Evolutionary conservation across 2,888 invertebrate genomes (phyloP).

Genomic region (Tetropium fuscum): DNA sequence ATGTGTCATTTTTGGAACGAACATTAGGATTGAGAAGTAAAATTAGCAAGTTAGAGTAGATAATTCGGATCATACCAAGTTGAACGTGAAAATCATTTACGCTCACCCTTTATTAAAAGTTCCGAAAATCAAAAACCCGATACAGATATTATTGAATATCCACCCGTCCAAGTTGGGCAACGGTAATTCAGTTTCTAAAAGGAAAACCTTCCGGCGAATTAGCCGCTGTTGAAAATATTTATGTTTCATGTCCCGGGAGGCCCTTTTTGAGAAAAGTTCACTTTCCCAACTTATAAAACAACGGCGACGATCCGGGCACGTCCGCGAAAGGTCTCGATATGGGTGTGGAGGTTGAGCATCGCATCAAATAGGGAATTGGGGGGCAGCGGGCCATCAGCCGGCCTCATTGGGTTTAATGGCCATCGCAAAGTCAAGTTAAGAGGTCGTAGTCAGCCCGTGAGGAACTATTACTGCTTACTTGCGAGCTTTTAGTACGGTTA

Average conservation of each 20-base stretch:
- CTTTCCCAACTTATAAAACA: constrained; percentile 59
- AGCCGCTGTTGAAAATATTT: constrained; percentile 9
- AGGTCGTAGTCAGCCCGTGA: constrained; percentile 58
- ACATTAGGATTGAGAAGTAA: too few relatives aligned
- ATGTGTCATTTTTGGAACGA: too few relatives aligned
- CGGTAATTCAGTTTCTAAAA: background rate
- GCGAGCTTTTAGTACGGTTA: constrained; percentile 7
- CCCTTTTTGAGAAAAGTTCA: constrained; percentile 54
- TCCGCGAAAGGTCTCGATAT: constrained; percentile 45
- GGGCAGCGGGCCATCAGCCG: constrained; percentile 42
- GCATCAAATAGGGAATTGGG: constrained; percentile 28
- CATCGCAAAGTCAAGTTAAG: constrained; percentile 59
- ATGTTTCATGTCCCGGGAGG: constrained; percentile 17
- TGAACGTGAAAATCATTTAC: too few relatives aligned
- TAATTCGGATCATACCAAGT: too few relatives aligned
- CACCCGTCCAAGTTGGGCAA: background rate
- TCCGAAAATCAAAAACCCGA: too few relatives aligned
- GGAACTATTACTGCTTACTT: constrained; percentile 52
- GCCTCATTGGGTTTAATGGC: constrained; percentile 60
- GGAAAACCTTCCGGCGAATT: background rate
- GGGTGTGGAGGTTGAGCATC: constrained; percentile 12
- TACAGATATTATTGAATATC: too few relatives aligned
- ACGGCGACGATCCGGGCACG: constrained; percentile 58
- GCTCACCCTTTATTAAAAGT: too few relatives aligned
- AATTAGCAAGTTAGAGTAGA: too few relatives aligned